Conservation (phyloP, 2,888 invertebrate genomes). For the Himalopsyche tibetana region DNA sequence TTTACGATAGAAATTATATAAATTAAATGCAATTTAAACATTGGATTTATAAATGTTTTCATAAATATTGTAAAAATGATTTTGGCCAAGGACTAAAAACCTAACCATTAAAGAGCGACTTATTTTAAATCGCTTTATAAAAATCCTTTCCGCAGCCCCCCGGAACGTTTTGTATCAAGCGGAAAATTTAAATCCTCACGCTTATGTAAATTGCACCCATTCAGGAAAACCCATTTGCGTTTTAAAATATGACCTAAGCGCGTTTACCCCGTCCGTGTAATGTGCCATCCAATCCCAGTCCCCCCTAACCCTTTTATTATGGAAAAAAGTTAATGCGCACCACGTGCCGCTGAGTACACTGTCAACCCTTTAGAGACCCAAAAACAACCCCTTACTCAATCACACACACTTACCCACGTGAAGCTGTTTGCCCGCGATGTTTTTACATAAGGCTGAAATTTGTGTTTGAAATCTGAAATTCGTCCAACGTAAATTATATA, state of each 20-base stretch:
- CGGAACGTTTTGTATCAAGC: conserved; percentile 18
- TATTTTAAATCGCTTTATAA: conserved; percentile 6
- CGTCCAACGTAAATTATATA: too few species aligned
- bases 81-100: too few species aligned
- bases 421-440: not conserved
- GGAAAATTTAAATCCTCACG: conserved; percentile 55
- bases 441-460: conserved; percentile 9
- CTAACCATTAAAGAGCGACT: not conserved
- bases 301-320: conserved; percentile 53
- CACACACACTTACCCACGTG: conserved; percentile 22
- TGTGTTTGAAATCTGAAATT: not conserved
- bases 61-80: too few species aligned
- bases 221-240: conserved; percentile 61
- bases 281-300: conserved; percentile 57
- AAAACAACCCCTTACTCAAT: conserved; percentile 34
- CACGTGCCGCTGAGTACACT: conserved; percentile 63
- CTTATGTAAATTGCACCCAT: conserved; percentile 59
- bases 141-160: not conserved
- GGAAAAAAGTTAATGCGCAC: conserved; percentile 63
- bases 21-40: too few species aligned
- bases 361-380: conserved; percentile 56
- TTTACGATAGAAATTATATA: too few species aligned
- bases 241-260: conserved; percentile 63
- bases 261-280: conserved; percentile 46
- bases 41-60: too few species aligned